phyloP scores from a whole-genome alignment of 2,888 invertebrate genomes.

The Serrognathus titanus region DNA sequence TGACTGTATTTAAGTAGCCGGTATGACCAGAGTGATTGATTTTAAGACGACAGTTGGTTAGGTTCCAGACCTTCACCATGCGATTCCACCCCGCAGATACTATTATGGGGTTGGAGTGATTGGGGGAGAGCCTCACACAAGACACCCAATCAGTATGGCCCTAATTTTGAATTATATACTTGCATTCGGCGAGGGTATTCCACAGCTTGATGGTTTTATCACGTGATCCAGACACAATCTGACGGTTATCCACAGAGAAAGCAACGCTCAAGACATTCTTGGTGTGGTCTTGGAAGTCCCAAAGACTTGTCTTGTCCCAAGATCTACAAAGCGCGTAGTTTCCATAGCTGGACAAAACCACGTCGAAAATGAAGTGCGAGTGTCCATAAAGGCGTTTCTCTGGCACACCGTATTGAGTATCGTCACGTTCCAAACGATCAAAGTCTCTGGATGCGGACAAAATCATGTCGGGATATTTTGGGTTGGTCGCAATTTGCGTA shows the following conservation, averaged over 20 bases:
- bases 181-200: conserved; percentile 99
- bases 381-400: conserved; percentile 95
- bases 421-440: conserved; percentile 99
- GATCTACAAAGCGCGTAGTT: conserved; percentile 99
- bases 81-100: conserved; percentile 99
- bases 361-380: conserved; percentile 98
- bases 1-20: conserved; percentile 97
- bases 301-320: conserved; percentile 98
- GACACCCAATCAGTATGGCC: conserved; percentile 98
- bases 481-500: conserved; percentile 98
- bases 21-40: conserved; percentile 97
- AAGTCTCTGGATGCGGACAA: conserved; percentile 95
- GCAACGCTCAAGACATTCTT: conserved; percentile 99
- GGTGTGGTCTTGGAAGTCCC: conserved; percentile 99
- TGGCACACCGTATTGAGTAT: conserved; percentile 91
- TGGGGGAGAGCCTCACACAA: conserved; percentile 97
- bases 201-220: conserved; percentile 99
- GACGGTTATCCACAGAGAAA: conserved; percentile 99
- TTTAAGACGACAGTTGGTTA: conserved; percentile 97
- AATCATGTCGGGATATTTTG: conserved; percentile 97
- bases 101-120: conserved; percentile 96
- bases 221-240: conserved; percentile 98
- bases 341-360: conserved; percentile 97
- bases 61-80: conserved; percentile 88
- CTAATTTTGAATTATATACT: conserved; percentile 96